Base-by-base conservation (phyloP, 2,797 vertebrate genomes). In the Anas capensis region DNA sequence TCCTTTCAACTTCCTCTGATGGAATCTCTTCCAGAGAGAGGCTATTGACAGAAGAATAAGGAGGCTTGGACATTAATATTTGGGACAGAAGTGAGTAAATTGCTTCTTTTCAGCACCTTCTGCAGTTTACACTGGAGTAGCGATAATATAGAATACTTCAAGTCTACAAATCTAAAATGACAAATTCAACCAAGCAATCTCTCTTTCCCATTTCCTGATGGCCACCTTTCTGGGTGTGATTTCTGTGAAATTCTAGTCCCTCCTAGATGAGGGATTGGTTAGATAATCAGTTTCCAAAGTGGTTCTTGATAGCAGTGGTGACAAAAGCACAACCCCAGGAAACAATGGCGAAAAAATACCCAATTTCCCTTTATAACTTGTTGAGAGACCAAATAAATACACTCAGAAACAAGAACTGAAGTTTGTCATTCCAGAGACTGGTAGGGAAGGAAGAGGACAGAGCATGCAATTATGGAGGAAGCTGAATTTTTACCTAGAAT, bases 1-100 rank as follows among this genome's bases (percentile, higher is more conserved):
- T 88, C 10, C n/a, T 88, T 91, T 86, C 85, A 91, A 24, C 9
- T 70, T 58, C 21, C 23, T 95, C 85, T 94, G 66, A 79, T 33
- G 68, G 58, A 86, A 17, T 62, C 48, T 81, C n/a, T 83, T 88
- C 66, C 38, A 61, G 49, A 60, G 18, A 81, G 29, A 66, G 2
- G 23, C 40, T 88, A 65, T 56, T 86, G 85, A 81, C 62, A 88
- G 77, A 81, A 87, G 60, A 73, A 73, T 34, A 4, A 84, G 71
- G 31, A 81, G 78, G 75, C 38, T 54, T 83, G 33, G 61, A 76
- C 26, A 36, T 7, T 46, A n/a, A 31, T 79, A 15, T 84, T 91
- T 92, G 70, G 54, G n/a, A 79, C 27, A 82, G 14, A 48, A 10
- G 61, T 27, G 9, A 48, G 54, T 7, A 78, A 88, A 80, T 44